Evolutionary conservation across 2,797 vertebrate genomes (phyloP), one percentile per base, ranked within the genome.

Genomic region (Dromococcyx pavoninus): DNA sequence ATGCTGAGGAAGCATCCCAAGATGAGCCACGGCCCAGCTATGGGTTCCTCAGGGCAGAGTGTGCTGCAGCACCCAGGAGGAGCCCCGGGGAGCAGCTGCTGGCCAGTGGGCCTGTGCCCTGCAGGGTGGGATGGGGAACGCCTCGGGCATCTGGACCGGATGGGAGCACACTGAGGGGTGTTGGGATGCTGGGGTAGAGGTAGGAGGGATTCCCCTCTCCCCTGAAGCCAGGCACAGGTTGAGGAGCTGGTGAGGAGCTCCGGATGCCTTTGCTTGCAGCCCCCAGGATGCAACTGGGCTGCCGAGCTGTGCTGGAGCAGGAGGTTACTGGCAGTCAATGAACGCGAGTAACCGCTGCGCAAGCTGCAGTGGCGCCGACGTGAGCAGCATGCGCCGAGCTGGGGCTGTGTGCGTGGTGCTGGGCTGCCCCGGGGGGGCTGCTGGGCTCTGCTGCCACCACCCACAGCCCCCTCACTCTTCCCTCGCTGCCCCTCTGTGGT

Each of bases 301-400:
- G 64, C n/a, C 39, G n/a, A 2, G 18, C 76, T 2, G 53, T 24
- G 94, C 95, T 5, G 70, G 72, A 67, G 79, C 76, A 3, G 67
- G 89, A 95, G 96, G 97, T 97, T 97, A 97, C 96, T 97, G 85
- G 91, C 97, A 97, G 96, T 95, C 97, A 97, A 91, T 96, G 97
- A 96, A 97, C 96, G 94, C 24, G 6, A 95, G 95, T 97, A 96
- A 96, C 96, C 94, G 90, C 82, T 93, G 94, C 92, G 95, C 95
- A 95, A 91, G 96, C 97, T 92, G 96, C 96, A 94, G 91, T 80
- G 80, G 53, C 86, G 28, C 91, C 92, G 94, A 95, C 93, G 94
- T 89, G 96, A 95, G 95, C 96, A 69, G 86, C 85, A 87, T 94
- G 88, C 86, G 91, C 71, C 85, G 61, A 64, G 95, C 85, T 23